These are phyloP conservation scores for Lepus americanus DNA, from an alignment of 2,113 vertebrate species.

Conservation along the genomic window DNA sequence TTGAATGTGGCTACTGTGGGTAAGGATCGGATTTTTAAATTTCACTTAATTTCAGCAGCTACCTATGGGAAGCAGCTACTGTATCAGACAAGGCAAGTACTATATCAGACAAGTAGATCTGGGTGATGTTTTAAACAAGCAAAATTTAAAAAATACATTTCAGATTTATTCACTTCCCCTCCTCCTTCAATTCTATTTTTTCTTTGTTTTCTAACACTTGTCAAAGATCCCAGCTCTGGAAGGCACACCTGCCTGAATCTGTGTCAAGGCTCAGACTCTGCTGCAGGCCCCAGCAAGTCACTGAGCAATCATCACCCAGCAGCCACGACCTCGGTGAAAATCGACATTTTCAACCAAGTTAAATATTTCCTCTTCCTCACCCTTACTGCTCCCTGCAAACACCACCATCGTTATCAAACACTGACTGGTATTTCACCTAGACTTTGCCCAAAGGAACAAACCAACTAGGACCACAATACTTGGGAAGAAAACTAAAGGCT, in stretches of 20 bases:
- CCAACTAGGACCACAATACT: background rate
- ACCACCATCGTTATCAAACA: no score
- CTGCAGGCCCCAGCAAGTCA: background rate
- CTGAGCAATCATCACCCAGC: background rate
- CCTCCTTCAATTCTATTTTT: slow-evolving; percentile 30
- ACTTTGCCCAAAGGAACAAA: slow-evolving; percentile 48
- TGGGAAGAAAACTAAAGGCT: slow-evolving; percentile 10
- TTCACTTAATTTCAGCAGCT: slow-evolving; percentile 14
- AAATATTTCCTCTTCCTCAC: background rate
- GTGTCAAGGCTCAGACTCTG: background rate
- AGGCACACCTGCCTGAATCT: background rate
- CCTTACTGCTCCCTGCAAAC: no score
- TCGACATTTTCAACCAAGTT: background rate
- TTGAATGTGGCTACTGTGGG: background rate
- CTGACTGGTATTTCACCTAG: background rate
- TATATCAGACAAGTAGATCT: background rate
- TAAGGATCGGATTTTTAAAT: background rate
- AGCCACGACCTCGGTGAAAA: background rate
- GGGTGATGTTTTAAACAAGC: background rate
- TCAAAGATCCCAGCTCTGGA: background rate
- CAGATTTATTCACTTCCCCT: background rate
- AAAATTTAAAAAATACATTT: background rate
- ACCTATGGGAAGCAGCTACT: background rate
- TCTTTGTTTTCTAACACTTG: background rate
- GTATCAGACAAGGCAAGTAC: background rate